Evolutionary conservation across 2,797 vertebrate genomes (phyloP), one percentile per base, ranked within the genome.

Genomic region (Poeciliopsis paucimaculata): DNA sequence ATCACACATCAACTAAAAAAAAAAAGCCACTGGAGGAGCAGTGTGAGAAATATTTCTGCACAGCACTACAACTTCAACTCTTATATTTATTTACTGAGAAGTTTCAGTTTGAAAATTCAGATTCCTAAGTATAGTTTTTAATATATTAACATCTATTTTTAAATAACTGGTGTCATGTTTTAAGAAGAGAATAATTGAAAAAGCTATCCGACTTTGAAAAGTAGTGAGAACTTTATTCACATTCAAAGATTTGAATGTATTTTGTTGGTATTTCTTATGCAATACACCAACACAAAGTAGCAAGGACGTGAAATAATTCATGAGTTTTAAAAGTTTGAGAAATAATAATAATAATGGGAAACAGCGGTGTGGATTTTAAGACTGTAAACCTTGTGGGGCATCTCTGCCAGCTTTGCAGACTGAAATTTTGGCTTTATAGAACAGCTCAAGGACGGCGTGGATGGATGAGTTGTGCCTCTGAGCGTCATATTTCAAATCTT

Each of bases 101-200:
- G 68, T 93, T 90, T 87, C 20, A 20, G 86, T 91, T 89, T 90
- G 93, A 88, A 77, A 92, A 93, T 90, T 90, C 86, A 87, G 78
- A 77, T 83, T 83, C 83, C 90, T 84, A 87, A 87, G 85, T 71
- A 45, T 74, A 80, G 84, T 76, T 79, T 86, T 88, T 83, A 84
- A 82, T 84, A 90, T 89, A 77, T 92, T 93, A 91, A 94, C 89
- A 86, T 87, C 90, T 87, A 83, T 88, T 93, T 94, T 94, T 93
- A 94, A 93, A 89, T 82, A 86, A 89, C 86, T 34, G 70, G 36
- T 87, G 83, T 87, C 75, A 36, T 86, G 74, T 80, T 0, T 55
- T 86, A 78, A 88, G 77, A 92, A 90, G 87, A 82, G 49, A 47
- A 47, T 34, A 46, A 64, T 26, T 0, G 80, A 71, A 20, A 20